Conservation (phyloP, 1,140 invertebrate species). For the Cylas formicarius region DNA sequence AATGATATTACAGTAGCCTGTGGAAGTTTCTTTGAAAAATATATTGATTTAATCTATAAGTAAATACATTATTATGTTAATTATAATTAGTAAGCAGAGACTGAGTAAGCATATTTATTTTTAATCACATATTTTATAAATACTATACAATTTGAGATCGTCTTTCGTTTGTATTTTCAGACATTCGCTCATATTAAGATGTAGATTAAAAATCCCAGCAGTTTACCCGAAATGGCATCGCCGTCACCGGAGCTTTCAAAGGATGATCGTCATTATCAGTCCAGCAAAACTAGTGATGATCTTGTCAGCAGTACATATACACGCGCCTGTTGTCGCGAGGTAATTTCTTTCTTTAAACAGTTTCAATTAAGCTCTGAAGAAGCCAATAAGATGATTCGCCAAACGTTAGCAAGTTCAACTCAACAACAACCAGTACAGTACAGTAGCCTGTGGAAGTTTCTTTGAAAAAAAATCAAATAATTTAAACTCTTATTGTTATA, state of each 20-base stretch:
- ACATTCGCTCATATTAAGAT: too few species aligned
- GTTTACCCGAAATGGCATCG: conserved; percentile 28
- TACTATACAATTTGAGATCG: not conserved
- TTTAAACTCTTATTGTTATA: conserved; percentile 27
- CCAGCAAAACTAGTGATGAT: conserved; percentile 36
- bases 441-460: not conserved
- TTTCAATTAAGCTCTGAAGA: not conserved
- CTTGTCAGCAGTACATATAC: conserved; percentile 27
- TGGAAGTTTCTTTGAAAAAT: too few species aligned
- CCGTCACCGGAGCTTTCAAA: conserved; percentile 34
- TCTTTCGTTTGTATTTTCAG: too few species aligned
- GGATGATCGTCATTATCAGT: conserved; percentile 33
- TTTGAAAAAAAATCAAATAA: conserved; percentile 1
- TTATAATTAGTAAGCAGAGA: too few species aligned
- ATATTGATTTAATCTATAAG: too few species aligned
- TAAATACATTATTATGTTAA: too few species aligned
- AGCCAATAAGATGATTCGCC: not conserved
- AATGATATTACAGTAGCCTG: too few species aligned
- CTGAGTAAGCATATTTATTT: conserved; percentile 5
- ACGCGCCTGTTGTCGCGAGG: conserved; percentile 28
- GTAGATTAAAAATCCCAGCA: too few species aligned
- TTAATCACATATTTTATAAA: not conserved
- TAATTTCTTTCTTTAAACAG: conserved; percentile 4
- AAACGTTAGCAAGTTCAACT: not conserved
- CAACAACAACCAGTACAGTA: conserved; percentile 1